Base-by-base conservation (phyloP, 2,888 invertebrate species). In the Mythimna albipuncta region DNA sequence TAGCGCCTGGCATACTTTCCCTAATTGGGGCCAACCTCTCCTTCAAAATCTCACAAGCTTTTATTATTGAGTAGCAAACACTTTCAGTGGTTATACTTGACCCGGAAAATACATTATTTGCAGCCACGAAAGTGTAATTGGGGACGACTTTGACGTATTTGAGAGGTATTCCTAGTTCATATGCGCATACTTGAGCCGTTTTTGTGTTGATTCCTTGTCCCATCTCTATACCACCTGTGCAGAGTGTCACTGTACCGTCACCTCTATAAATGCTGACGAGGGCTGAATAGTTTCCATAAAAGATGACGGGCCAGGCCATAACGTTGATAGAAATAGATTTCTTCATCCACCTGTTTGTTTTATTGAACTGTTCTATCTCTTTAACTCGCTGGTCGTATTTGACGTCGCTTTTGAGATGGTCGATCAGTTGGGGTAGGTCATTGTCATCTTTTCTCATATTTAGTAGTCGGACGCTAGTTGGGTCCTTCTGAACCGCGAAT, bases 151-250 rank as follows among this genome's bases (percentile, higher is more conserved):
- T 94, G 0, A 98, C 95, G 81, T 94, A 89, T 0, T 97, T 96
- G 38, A 98, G 73, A 0, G 97, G 97, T 72, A 98, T 97, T 0
- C 97, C 97, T 35, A 98, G 91, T 50, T 97, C 97, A 85, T 98
- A 97, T 0, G 98, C 98, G 72, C 97, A 97, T 0, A 98, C 97
- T 96, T 98, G 98, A 5, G 97, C 97, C 0, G 96, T 97, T 96
- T 98, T 98, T 0, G 98, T 98, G 81, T 98, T 98, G 52, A 98
- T 96, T 0, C 98, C 98, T 95, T 98, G 98, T 0, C 98, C 98
- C 94, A 97, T 97, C 93, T 98, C 98, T 61, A 97, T 94, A 0
- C 98, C 98, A 5, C 97, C 97, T 70, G 98, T 97, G 0, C 97
- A 94, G 0, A 98, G 94, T 0, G 97, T 97, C 0, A 98, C 98